Percentiles rank a stretch among this genome's conserved stretches.
Evolutionary conservation across 2,797 vertebrate species (phyloP).

Genomic region (Squalus acanthias): DNA sequence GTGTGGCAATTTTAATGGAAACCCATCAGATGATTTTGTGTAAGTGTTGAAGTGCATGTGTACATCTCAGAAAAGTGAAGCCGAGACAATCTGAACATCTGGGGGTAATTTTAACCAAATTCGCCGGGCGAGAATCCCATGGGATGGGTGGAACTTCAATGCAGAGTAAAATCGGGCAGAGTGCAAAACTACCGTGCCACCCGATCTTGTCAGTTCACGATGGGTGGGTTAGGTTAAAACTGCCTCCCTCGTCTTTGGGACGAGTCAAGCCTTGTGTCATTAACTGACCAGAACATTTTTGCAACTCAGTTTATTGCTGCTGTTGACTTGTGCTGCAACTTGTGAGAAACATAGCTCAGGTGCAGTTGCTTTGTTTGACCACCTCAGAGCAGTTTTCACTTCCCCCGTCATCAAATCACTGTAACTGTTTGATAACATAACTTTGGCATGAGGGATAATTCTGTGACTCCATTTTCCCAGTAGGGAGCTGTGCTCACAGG

Average conservation of each 20-base stretch:
- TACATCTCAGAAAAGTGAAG: background rate
- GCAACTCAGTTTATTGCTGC: background rate
- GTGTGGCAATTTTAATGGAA: constrained; percentile 31
- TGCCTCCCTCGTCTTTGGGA: background rate
- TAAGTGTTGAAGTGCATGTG: background rate
- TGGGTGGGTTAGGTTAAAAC: background rate
- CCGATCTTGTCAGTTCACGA: background rate
- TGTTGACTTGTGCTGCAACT: background rate
- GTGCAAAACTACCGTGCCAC: background rate
- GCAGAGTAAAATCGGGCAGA: background rate
- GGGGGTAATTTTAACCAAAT: background rate
- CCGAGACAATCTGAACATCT: background rate
- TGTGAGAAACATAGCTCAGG: background rate
- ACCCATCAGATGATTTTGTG: constrained; percentile 30
- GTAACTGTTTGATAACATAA: background rate
- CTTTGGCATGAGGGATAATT: background rate
- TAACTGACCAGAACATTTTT: background rate
- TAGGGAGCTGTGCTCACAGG: background rate
- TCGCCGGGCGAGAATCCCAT: background rate
- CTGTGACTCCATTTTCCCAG: background rate
- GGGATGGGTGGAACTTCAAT: background rate
- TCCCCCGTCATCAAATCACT: background rate
- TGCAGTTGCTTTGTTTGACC: background rate
- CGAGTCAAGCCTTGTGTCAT: background rate
- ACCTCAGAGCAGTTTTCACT: background rate